Evolutionary conservation across 1,140 invertebrate species (phyloP), one percentile per base, ranked within the genome.

Genomic region (Venustaconcha ellipsiformis): DNA sequence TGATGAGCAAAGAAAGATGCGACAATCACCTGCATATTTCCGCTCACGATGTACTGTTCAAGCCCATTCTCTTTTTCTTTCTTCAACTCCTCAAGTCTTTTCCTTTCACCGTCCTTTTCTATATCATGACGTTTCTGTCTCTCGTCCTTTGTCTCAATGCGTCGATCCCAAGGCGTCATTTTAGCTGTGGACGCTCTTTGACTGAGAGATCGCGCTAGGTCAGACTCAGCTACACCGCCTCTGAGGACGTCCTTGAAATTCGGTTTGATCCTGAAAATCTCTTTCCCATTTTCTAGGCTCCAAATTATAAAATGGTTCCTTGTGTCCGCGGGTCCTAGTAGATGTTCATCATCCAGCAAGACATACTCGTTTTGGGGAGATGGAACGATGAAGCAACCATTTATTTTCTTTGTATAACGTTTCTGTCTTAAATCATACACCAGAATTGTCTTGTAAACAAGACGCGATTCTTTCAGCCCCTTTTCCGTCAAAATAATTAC

Each of bases 1-100:
- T 89, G 88, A 77, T 89, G 88, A 23, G 87, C 87, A 72, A 87
- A 89, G 80, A 85, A 89, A 1, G 88, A 88, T 12, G 88, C 87
- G n/a, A 89, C 85, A n/a, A 88, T 80, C 6, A 81, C 85, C 20
- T 84, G 84, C 59, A 84, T 77, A 72, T 89, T 83, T 13, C 83
- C 85, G 70, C 88, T 88, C 2, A 89, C 80, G 3, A 89, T 75
- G 69, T 84, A 89, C 74, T 85, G 84, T 55, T 89, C 88, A 17
- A 89, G 83, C 18, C 76, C 80, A 79, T 89, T 89, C 14, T 88
- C 81, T 69, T 87, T 89, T 67, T 89, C 88, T 58, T 81, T 83
- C 56, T 78, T 74, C 14, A 86, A 68, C 59, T 87, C 86, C 57
- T 89, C 85, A 14, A 83, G 62, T 20, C 78, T 58, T 60, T 79